Conservation (phyloP, 2,888 invertebrate genomes). For the Dicycla oo region DNA sequence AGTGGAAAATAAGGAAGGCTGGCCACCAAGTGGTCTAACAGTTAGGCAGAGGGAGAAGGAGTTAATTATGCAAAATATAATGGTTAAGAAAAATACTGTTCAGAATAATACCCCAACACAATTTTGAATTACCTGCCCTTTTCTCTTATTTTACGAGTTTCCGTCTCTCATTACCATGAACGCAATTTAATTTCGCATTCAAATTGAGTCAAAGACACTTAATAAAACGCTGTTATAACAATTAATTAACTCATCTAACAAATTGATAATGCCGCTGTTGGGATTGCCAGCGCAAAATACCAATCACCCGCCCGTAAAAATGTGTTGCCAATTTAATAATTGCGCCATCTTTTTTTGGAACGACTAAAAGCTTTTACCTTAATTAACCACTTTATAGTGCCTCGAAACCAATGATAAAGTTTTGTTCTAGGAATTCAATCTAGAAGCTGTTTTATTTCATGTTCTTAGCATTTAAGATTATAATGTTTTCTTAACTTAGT, state of each 20-base stretch:
- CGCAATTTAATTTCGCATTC: conserved; percentile 19
- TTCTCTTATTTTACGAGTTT: conserved; percentile 12
- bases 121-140: background rate
- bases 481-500: background rate
- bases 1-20: background rate
- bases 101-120: background rate
- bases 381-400: conserved; percentile 34
- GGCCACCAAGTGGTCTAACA: background rate
- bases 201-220: conserved; percentile 43
- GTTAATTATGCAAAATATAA: background rate
- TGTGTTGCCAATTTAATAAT: conserved; percentile 55
- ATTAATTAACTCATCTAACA: conserved; percentile 46
- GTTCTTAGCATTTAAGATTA: conserved; percentile 3
- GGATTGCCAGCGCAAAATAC: conserved; percentile 49
- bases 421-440: conserved; percentile 4
- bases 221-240: conserved; percentile 33
- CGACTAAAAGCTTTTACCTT: conserved; percentile 42
- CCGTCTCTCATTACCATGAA: conserved; percentile 7
- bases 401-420: conserved; percentile 17
- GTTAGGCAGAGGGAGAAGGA: background rate
- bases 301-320: conserved; percentile 40
- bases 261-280: conserved; percentile 31
- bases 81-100: no score
- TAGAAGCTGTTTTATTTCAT: background rate
- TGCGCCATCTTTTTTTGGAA: conserved; percentile 28